Evolutionary conservation across 2,113 vertebrate genomes (phyloP), one percentile per base, ranked within the genome.

Genomic region (Circaetus gallicus): DNA sequence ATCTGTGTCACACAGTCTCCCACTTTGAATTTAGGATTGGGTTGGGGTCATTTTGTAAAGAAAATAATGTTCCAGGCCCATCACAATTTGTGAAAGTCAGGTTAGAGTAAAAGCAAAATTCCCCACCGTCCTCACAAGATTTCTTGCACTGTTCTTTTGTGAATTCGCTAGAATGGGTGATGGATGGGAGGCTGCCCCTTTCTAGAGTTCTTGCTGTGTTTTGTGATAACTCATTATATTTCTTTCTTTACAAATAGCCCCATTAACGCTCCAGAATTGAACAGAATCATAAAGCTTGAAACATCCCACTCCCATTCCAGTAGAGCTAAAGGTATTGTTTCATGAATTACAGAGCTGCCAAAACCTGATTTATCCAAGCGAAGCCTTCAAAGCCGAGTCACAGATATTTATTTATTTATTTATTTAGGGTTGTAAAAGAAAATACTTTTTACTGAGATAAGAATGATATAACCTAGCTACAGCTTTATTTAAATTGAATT

Each of bases 191-290:
- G 94, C 74, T 97, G 97, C 97, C 24, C 90, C 96, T 97, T 97
- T 98, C 97, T 97, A 47, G 98, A 98, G 97, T 97, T 97, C 98
- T 98, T 95, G 98, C 98, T 98, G 98, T 94, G 98, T 96, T 98
- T 97, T 97, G 97, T 98, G 98, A 98, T 98, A 98, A 98, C 98
- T 98, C 98, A 98, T 98, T 98, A 98, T 98, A 98, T 98, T 98
- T 98, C 98, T 98, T 97, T 97, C 98, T 98, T 98, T 98, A 98
- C 98, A 98, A 98, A 98, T 98, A 98, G 98, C 97, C 97, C 98
- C 96, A 98, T 98, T 98, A 98, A 97, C 3, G 47, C 96, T 98
- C 97, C 95, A 32, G 85, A 98, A 98, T 77, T 97, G 96, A 98
- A 97, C 69, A 50, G 97, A 98, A 97, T 97, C 98, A 97, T 98